Evolutionary conservation across 2,113 vertebrate genomes (phyloP).

Genomic region (Corythornis cristatus): DNA sequence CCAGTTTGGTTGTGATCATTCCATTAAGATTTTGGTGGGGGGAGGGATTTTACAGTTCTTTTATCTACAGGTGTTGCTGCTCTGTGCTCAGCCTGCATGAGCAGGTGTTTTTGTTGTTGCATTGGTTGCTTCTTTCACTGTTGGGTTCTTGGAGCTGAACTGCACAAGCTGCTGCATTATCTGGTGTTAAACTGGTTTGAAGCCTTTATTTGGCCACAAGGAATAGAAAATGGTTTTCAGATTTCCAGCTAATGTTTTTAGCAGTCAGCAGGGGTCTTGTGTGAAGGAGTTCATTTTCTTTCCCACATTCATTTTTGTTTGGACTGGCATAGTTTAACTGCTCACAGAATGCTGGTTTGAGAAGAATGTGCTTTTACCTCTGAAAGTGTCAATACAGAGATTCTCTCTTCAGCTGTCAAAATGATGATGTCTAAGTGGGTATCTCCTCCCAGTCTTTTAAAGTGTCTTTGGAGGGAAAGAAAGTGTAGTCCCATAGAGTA

Average conservation of each 20-base stretch:
- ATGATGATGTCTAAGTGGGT: neutral
- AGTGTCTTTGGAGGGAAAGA: neutral
- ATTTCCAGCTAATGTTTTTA: neutral
- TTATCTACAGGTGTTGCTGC: neutral
- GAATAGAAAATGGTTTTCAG: neutral
- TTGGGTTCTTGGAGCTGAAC: neutral
- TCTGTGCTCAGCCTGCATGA: neutral
- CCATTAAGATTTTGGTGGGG: neutral
- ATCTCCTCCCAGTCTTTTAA: neutral
- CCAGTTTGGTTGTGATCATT: neutral
- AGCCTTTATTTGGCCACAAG: neutral
- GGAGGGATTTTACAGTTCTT: neutral
- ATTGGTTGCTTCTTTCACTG: neutral
- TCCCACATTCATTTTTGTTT: neutral
- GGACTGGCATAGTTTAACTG: neutral
- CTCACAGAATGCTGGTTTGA: neutral
- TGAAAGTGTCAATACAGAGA: neutral
- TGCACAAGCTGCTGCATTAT: neutral
- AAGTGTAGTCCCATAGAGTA: neutral
- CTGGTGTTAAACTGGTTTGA: neutral
- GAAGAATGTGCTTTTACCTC: neutral
- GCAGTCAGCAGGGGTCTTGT: neutral
- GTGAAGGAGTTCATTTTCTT: neutral
- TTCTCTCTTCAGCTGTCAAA: neutral
- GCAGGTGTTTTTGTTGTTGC: neutral